Evolutionary conservation across 2,797 vertebrate genomes (phyloP).

Genomic region (Danio choprae): DNA sequence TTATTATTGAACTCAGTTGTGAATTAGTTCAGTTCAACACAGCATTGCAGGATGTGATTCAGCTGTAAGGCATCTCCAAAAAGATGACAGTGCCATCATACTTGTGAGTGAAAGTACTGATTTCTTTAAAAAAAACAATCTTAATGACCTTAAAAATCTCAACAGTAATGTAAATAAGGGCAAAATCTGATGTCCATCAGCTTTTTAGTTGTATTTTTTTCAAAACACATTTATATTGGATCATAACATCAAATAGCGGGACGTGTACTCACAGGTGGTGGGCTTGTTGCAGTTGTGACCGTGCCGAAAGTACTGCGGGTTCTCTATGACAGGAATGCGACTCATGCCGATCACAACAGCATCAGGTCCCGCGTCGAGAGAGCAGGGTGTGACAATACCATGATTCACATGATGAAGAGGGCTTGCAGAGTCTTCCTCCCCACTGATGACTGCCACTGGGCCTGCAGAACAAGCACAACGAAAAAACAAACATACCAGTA

Average conservation of each 20-base stretch:
- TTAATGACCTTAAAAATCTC: neutral
- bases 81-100: too few species aligned
- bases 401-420: constrained; percentile 98
- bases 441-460: constrained; percentile 96
- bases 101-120: too few species aligned
- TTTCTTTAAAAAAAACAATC: neutral
- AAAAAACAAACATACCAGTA: neutral
- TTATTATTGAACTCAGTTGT: too few species aligned
- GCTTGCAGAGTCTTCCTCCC: constrained; percentile 98
- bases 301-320: constrained; percentile 97
- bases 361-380: constrained; percentile 89
- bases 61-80: too few species aligned
- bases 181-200: neutral
- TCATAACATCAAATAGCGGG: neutral
- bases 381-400: constrained; percentile 92
- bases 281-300: constrained; percentile 97
- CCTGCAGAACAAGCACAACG: constrained; percentile 74
- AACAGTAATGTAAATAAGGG: neutral
- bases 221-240: neutral
- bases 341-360: constrained; percentile 98
- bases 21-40: too few species aligned
- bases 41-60: too few species aligned
- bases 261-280: constrained; percentile 88
- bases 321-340: constrained; percentile 96
- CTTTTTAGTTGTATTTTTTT: neutral